A percentile compares a stretch with the other conserved stretches of the same genome.
phyloP scores from a whole-genome alignment of 2,113 vertebrate genomes.

The Chunga burmeisteri region DNA sequence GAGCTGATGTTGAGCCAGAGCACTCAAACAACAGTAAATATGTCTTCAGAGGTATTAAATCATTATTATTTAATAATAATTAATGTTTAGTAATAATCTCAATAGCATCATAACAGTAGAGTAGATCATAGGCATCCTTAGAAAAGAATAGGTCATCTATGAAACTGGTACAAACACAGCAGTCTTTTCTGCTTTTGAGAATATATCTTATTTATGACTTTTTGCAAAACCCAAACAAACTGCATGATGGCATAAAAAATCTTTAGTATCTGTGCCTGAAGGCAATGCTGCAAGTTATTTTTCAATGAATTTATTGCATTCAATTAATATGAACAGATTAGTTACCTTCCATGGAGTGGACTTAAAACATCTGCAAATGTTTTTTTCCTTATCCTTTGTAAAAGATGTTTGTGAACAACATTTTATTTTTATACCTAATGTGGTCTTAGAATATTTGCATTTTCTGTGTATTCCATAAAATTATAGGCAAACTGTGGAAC shows the following conservation, averaged over 20 bases:
- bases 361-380: not conserved
- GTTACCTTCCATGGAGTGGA: not conserved
- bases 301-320: not conserved
- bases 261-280: not conserved
- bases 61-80: not conserved
- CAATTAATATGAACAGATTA: not conserved
- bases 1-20: not conserved
- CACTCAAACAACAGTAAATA: not conserved
- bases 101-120: not conserved
- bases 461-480: not conserved
- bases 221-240: not conserved
- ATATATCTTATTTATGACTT: not conserved
- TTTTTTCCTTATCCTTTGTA: not conserved
- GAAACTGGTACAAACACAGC: not conserved
- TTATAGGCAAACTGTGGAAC: not conserved
- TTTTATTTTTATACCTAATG: not conserved
- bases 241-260: not conserved
- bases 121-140: not conserved
- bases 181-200: not conserved
- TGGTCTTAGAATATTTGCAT: not conserved
- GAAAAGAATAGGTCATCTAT: not conserved
- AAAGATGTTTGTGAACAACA: not conserved
- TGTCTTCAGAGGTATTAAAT: not conserved
- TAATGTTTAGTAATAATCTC: not conserved
- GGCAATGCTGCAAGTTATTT: not conserved